phyloP scores from a whole-genome alignment of 2,113 vertebrate species.

The Chascanopsetta lugubris region DNA sequence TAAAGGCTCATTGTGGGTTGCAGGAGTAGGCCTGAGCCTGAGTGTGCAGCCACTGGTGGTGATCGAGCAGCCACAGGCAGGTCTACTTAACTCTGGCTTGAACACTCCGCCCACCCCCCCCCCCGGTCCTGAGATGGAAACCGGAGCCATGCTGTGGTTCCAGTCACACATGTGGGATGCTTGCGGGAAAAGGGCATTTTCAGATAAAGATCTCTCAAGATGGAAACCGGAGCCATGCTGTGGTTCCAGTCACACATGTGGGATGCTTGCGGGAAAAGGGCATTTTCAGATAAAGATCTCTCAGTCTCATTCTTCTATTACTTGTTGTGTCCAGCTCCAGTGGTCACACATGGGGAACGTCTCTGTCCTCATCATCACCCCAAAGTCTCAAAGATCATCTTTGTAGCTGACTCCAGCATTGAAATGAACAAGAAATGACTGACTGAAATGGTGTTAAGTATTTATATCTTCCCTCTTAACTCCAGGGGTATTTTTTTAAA shows the following conservation, averaged over 20 bases:
- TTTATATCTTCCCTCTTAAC: constrained; percentile 9
- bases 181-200: constrained; percentile 38
- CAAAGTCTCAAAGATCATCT: background rate
- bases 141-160: constrained; percentile 58
- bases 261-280: constrained; percentile 25
- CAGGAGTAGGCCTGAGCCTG: constrained; percentile 33
- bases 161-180: constrained; percentile 47
- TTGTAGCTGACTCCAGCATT: background rate
- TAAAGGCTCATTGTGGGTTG: constrained; percentile 62
- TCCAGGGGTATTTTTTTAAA: constrained; percentile 1
- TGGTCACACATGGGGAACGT: constrained; percentile 40
- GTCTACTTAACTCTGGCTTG: constrained; percentile 18
- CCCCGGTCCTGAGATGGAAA: constrained; percentile 56
- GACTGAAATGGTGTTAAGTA: background rate
- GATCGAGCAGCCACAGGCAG: constrained; percentile 35
- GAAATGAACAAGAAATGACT: constrained; percentile 5
- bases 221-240: constrained; percentile 61
- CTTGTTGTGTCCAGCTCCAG: no score
- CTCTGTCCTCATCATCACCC: constrained; percentile 19
- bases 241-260: constrained; percentile 54
- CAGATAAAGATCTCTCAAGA: constrained; percentile 62
- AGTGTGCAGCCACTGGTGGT: constrained; percentile 22
- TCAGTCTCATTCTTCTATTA: no score
- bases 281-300: constrained; percentile 63
- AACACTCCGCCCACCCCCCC: constrained; percentile 34